Evolutionary conservation across 2,113 vertebrate species (phyloP).

Genomic region (Oncorhynchus keta): DNA sequence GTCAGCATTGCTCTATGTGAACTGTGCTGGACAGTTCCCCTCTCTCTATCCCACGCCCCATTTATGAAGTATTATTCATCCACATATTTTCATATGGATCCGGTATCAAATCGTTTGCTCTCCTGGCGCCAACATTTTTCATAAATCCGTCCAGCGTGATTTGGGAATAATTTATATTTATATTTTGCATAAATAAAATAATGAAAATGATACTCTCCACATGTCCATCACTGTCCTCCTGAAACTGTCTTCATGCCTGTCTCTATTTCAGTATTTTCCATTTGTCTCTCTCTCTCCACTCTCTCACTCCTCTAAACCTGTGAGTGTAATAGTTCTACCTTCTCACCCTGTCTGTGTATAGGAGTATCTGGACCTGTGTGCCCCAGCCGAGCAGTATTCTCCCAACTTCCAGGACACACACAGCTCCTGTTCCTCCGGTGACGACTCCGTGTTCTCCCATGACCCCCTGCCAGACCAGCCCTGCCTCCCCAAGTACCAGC

Average conservation of each 20-base stretch:
- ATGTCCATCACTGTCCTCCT: constrained; percentile 19
- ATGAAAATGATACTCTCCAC: constrained; percentile 49
- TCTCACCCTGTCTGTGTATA: constrained; percentile 48
- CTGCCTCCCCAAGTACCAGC: constrained; percentile 93
- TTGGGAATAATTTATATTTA: constrained; percentile 53
- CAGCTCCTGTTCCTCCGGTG: constrained; percentile 96
- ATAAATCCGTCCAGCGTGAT: constrained; percentile 41
- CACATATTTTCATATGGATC: constrained; percentile 57
- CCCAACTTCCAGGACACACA: constrained; percentile 94
- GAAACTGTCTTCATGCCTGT: constrained; percentile 43
- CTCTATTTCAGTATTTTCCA: constrained; percentile 32
- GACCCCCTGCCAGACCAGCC: constrained; percentile 95
- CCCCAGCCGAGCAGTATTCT: constrained; percentile 94
- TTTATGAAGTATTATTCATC: constrained; percentile 50
- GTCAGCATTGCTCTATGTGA: constrained; percentile 8
- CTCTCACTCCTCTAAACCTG: neutral
- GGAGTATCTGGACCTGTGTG: constrained; percentile 97
- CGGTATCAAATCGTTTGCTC: constrained; percentile 50
- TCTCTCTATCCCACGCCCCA: constrained; percentile 13
- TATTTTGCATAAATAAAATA: constrained; percentile 50
- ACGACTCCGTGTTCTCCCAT: constrained; percentile 96
- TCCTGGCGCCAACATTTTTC: constrained; percentile 20
- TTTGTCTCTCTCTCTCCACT: constrained; percentile 50
- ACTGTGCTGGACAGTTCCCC: constrained; percentile 20
- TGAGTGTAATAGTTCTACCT: neutral